A percentile compares a stretch with the other conserved stretches of the same genome.
Conservation (phyloP, 1,140 invertebrate species). For the Medauroidea extradentata region DNA sequence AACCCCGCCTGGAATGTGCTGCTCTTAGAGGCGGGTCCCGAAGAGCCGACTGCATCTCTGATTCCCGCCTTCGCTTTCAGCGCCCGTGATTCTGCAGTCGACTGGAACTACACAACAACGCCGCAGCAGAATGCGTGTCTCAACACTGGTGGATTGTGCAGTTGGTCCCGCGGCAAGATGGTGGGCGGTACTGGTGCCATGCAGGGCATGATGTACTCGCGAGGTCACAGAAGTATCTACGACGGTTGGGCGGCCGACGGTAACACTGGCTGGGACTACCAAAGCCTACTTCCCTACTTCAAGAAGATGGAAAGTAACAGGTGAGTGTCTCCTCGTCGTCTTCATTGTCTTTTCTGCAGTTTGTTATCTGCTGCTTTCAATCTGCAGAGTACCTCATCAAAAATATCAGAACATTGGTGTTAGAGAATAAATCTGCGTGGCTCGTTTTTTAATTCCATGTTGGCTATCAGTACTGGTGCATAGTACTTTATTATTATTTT, state of each 20-base stretch:
- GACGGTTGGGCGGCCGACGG: slow-evolving; percentile 68
- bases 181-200: slow-evolving; percentile 40
- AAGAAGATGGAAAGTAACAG: slow-evolving; percentile 53
- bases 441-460: too few species aligned
- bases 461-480: too few species aligned
- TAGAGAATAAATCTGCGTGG: too few species aligned
- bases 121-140: slow-evolving; percentile 10
- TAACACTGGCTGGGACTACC: slow-evolving; percentile 63
- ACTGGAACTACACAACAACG: slow-evolving; percentile 17
- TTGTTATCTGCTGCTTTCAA: too few species aligned
- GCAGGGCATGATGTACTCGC: slow-evolving; percentile 86
- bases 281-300: slow-evolving; percentile 65
- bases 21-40: neutral
- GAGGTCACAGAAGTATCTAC: slow-evolving; percentile 72
- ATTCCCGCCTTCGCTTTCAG: slow-evolving; percentile 41
- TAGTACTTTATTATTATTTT: too few species aligned
- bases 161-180: slow-evolving; percentile 15
- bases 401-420: too few species aligned
- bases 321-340: too few species aligned
- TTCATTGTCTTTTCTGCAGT: too few species aligned
- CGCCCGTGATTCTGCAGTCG: slow-evolving; percentile 12
- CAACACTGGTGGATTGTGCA: slow-evolving; percentile 4
- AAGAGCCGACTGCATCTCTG: neutral
- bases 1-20: slow-evolving; percentile 10
- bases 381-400: too few species aligned